Percentiles rank a stretch among this genome's conserved stretches.
These are phyloP conservation scores for Trichosurus vulpecula DNA, from an alignment of 2,797 vertebrate species.

Conservation along the genomic window DNA sequence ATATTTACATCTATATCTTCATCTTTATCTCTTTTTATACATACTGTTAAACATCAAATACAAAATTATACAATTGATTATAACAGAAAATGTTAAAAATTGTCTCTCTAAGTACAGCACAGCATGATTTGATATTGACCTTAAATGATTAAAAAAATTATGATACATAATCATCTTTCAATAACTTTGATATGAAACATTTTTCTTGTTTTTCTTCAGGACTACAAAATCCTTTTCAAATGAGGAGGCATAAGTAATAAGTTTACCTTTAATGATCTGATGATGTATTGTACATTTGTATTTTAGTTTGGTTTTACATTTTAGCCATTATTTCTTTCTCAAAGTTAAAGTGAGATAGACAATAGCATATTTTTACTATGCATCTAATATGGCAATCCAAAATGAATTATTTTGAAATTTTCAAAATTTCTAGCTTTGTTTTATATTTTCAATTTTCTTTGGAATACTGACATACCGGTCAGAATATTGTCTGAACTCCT, in stretches of 20 bases:
- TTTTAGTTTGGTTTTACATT: background rate
- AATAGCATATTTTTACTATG: background rate
- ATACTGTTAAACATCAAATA: background rate
- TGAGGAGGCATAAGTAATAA: background rate
- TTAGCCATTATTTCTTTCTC: constrained; percentile 9
- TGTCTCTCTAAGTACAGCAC: no score
- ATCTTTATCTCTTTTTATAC: background rate
- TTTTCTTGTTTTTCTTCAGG: background rate
- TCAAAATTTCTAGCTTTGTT: background rate
- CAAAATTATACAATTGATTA: no score
- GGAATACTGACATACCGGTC: background rate
- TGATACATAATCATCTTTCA: background rate
- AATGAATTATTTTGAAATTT: background rate
- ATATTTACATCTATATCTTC: background rate
- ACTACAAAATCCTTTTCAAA: background rate
- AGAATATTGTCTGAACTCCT: background rate
- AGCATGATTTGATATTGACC: background rate
- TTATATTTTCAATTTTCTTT: background rate
- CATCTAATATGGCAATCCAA: constrained; percentile 13
- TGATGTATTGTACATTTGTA: background rate
- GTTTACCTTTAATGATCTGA: background rate
- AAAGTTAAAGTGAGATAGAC: background rate
- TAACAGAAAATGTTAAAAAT: no score
- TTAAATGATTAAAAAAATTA: background rate
- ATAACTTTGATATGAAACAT: background rate